Base-by-base conservation (phyloP, 2,888 invertebrate genomes). In the Noctua pronuba region DNA sequence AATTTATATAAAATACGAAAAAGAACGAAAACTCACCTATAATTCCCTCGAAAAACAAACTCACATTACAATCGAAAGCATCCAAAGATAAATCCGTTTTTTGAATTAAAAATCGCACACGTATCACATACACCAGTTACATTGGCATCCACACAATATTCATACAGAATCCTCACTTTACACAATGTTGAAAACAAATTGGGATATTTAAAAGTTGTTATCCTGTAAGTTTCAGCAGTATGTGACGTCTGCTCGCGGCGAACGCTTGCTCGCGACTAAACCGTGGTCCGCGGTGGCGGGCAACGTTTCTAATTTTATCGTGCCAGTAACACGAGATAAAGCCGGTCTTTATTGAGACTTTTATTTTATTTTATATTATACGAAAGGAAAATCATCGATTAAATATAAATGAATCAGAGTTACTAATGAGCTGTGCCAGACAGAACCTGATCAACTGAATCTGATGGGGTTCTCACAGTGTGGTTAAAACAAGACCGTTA, bases 321-420 rank as follows among this genome's bases (percentile, higher is more conserved):
- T 91, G 92, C 93, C 92, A 95, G 96, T 96, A 96, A 96, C 93
- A 95, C 95, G 96, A 96, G 96, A 96, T 96, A 96, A 95, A 95
- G 94, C 93, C 93, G 93, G 93, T 94, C 95, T 95, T 96, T 95
- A 95, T 94, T 93, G 93, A 93, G 91, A 92, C 93, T 93, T 93
- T 94, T 95, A 95, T 95, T 95, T 93, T 38, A 94, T 93, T 92
- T 94, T 94, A 90, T 92, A 92, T 92, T 90, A 90, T 91, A 89
- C 90, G 88, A 81, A 84, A 87, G 68, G 78, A 84, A 85, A 90
- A 91, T 91, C 73, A 62, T 76, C 35, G 74, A 81, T 81, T 73
- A 75, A 83, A 77, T 73, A 77, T 73, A 77, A 79, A 84, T 83
- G 70, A 83, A 84, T 85, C 84, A 81, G 70, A 80, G 58, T 72